Evolutionary conservation across 2,888 invertebrate species (phyloP), one percentile per base, ranked within the genome.

Genomic region (Drosophila nigricruria): DNA sequence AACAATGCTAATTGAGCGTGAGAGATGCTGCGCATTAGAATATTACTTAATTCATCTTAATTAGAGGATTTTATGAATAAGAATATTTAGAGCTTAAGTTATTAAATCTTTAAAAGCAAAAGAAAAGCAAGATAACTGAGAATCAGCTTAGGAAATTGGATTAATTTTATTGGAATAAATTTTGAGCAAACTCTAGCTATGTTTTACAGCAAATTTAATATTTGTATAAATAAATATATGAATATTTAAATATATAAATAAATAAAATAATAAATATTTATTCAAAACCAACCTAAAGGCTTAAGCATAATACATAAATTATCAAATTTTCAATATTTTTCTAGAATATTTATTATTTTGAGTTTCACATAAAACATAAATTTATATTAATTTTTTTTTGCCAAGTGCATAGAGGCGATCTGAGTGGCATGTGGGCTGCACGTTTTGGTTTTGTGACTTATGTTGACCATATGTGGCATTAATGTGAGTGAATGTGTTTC

Each of bases 391-490:
- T 25, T 27, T 14, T n/a, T n/a, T 38, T 18, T n/a, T 14, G 23
- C 56, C n/a, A 20, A 81, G 81, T 76, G 79, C 60, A 71, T 32
- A 30, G 47, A 5, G 30, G 16, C 40, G 40, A 27, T 20, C 20
- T 20, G 34, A 27, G 40, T 23, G 58, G 57, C 3, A 45, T 59
- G 60, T 66, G 65, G 60, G 40, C 30, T 34, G 73, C 58, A 57
- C 64, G 62, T 53, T 72, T 72, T 65, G 63, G 81, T 61, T 67
- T 77, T 47, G 42, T 63, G 78, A 81, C 81, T 73, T 77, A 56
- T 73, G 83, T 63, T 82, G 86, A 73, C 86, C 88, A 88, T 73
- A 79, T 78, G 75, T 62, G 69, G 25, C 62, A 45, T 52, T 49
- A 60, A 40, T 57, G 36, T 56, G 52, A 38, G 38, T 64, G 49